A percentile compares a stretch with the other conserved stretches of the same genome.
Conservation (phyloP, 2,888 invertebrate genomes). For the Habrosyne pyritoides region DNA sequence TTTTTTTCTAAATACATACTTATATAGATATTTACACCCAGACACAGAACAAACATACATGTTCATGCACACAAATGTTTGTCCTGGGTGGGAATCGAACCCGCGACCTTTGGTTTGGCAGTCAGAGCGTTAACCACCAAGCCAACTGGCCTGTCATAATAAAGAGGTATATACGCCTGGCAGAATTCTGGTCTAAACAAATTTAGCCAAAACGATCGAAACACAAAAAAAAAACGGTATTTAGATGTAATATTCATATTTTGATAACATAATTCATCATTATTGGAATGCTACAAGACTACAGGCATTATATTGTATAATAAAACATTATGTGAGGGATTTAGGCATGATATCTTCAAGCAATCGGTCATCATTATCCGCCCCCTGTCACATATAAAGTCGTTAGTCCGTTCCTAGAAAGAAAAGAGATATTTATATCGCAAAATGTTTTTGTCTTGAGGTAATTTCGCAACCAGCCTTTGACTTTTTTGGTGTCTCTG, state of each 20-base stretch:
- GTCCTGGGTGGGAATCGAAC: too few relatives aligned
- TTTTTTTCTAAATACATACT: too few relatives aligned
- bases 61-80: too few relatives aligned
- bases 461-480: not conserved
- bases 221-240: too few relatives aligned
- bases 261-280: not conserved
- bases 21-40: too few relatives aligned
- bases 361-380: conserved; percentile 1
- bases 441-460: not conserved
- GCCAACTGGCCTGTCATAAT: too few relatives aligned
- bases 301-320: not conserved
- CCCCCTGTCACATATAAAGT: not conserved
- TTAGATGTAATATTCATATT: not conserved
- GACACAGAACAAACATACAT: too few relatives aligned
- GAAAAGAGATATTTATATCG: not conserved
- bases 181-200: too few relatives aligned
- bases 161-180: too few relatives aligned
- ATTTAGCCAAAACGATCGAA: too few relatives aligned
- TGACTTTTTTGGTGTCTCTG: not conserved
- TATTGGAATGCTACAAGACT: not conserved
- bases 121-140: too few relatives aligned
- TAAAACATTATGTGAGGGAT: not conserved
- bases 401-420: not conserved
- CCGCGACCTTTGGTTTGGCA: too few relatives aligned
- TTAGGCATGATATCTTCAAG: not conserved